Percentiles rank a stretch among this genome's conserved stretches.
These are phyloP conservation scores for Brenthis ino DNA, from an alignment of 2,888 invertebrate genomes.

Conservation along the genomic window DNA sequence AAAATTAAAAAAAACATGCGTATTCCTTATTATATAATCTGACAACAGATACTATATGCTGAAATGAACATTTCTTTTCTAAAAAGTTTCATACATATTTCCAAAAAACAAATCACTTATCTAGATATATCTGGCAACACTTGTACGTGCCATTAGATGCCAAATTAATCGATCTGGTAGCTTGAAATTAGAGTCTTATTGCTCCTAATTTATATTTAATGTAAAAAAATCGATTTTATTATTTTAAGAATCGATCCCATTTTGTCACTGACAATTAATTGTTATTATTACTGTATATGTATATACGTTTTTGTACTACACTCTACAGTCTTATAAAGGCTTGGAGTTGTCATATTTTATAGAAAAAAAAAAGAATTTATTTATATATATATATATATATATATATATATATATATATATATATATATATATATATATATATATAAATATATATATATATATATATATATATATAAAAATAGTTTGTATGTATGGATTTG, in stretches of 20 bases:
- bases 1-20: too few species aligned
- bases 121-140: conserved; percentile 3
- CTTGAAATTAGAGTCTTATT: conserved; percentile 6
- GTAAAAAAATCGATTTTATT: neutral
- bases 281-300: neutral
- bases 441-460: too few species aligned
- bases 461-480: neutral
- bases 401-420: too few species aligned
- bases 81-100: too few species aligned
- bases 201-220: conserved; percentile 1
- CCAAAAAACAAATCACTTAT: too few species aligned
- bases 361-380: neutral
- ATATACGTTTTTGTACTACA: neutral
- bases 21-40: too few species aligned
- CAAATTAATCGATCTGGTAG: conserved; percentile 12
- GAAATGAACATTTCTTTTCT: too few species aligned
- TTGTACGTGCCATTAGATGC: conserved; percentile 11
- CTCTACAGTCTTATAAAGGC: conserved; percentile 2
- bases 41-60: too few species aligned
- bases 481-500: conserved; percentile 2
- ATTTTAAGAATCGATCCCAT: too few species aligned
- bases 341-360: neutral
- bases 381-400: neutral
- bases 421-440: too few species aligned
- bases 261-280: too few species aligned